Evolutionary conservation across 2,113 vertebrate genomes (phyloP), one percentile per base, ranked within the genome.

Genomic region (Paracanthobrama guichenoti): DNA sequence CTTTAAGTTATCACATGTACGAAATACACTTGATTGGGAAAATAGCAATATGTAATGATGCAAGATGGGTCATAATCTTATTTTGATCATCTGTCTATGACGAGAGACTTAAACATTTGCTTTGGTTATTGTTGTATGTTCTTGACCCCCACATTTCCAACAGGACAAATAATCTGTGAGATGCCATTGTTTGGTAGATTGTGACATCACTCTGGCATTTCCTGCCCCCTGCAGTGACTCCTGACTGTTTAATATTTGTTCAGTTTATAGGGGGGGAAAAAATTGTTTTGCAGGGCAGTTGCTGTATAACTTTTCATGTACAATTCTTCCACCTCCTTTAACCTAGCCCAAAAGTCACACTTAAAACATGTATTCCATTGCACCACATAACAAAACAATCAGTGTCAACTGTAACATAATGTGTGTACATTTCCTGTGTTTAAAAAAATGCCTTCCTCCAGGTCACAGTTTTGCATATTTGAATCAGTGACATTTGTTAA

Each of bases 201-300:
- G 60, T 93, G 87, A 91, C 90, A 88, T 90, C 86, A 60, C 83
- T 79, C 57, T 83, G 88, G 89, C 85, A 90, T 91, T 91, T 88
- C 89, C 90, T 79, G 74, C 28, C 48, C 86, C 72, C 39, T 55
- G n/a, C 46, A 87, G 84, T 85, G 84, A 88, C 88, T 75, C 20
- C 11, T 74, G 6, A 50, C 14, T 66, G 76, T 71, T 77, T 87
- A 74, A 74, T 74, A 74, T 74, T 74, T 50, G 16, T 50, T 24
- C n/a, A 74, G 46, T 74, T 74, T 44, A 50, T 50, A 8, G 26
- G 7, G 26, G 7, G 14, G 26, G 3, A 14, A 1, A 4, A 18
- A 3, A 26, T 16, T 48, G 39, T 46, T 72, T 72, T 44, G 22
- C 9, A 18, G 64, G 31, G 22, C 20, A 24, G 20, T 48, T 48